Evolutionary conservation across 2,888 invertebrate genomes (phyloP), one percentile per base, ranked within the genome.

Genomic region (Drosophila antonietae): DNA sequence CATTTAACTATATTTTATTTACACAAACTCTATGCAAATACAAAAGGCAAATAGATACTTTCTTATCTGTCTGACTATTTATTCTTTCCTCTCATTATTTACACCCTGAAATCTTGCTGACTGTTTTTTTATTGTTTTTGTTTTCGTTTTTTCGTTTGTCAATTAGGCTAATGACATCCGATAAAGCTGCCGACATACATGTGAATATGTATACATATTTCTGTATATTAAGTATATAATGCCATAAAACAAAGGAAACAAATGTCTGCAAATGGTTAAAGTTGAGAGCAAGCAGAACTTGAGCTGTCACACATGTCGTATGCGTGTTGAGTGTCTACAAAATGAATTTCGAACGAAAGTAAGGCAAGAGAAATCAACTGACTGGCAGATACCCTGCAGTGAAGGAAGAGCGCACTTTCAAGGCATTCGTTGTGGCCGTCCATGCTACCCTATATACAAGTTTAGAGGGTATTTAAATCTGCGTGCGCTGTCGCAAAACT

Each of bases 151-250:
- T 33, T 18, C 35, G 56, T 58, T 68, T 73, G 55, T 62, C 74
- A 72, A 78, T 76, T 81, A 74, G 62, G 56, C 64, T 79, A 80
- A 73, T 73, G 67, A 70, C 75, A 78, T 78, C 75, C 67, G 68
- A 80, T 73, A 76, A 67, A 39, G 23, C 62, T 64, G 56, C 57
- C 47, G 59, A 33, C 15, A 46, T 8, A 15, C 46, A 46, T 3
- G 14, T 3, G 14, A 1, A 23, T 6, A 3, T 33, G 12, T 20
- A 23, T 20, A n/a, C 33, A 35, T 44, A 56, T 33, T 7, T 31
- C 2, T 41, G 23, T 9, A 55, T 39, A 56, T 62, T 49, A 49
- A 39, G 53, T 15, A 41, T 56, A 67, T 43, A 49, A 43, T 49
- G 56, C 58, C 73, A 68, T 73, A 63, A 72, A 79, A 79, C 60